phyloP scores from a whole-genome alignment of 2,113 vertebrate genomes.

The Aegypius monachus region DNA sequence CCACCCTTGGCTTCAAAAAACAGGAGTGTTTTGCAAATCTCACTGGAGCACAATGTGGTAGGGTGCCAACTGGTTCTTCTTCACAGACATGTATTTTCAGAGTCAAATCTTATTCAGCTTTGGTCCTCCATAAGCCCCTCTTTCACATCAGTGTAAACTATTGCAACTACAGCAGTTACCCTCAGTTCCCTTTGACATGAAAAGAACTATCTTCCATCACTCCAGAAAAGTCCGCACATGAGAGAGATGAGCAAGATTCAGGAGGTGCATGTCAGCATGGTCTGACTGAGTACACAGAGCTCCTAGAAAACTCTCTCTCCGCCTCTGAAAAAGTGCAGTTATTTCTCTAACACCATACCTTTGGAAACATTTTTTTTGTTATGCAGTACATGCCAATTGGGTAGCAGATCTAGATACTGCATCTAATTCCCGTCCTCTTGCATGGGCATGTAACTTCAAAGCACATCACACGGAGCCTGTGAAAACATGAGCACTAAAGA shows the following conservation, averaged over 20 bases:
- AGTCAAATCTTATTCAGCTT: neutral
- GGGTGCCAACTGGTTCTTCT: neutral
- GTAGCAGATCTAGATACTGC: neutral
- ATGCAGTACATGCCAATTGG: neutral
- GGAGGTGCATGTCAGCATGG: neutral
- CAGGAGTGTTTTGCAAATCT: neutral
- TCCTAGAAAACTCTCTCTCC: neutral
- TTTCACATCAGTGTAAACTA: neutral
- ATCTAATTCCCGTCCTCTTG: neutral
- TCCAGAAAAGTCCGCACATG: accelerated
- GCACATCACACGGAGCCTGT: neutral
- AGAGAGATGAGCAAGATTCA: neutral
- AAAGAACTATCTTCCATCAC: neutral
- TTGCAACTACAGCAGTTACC: neutral
- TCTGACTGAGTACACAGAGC: neutral
- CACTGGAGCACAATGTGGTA: neutral
- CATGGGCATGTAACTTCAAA: neutral
- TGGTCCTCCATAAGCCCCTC: neutral
- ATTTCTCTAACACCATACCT: neutral
- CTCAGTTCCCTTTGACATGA: neutral
- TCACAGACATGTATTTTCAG: neutral
- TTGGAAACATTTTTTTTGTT: neutral
- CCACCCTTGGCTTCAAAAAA: neutral
- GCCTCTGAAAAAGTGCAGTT: neutral
- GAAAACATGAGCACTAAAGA: neutral